These are phyloP conservation scores for Panorpa germanica DNA, from an alignment of 2,888 invertebrate species.

Conservation along the genomic window DNA sequence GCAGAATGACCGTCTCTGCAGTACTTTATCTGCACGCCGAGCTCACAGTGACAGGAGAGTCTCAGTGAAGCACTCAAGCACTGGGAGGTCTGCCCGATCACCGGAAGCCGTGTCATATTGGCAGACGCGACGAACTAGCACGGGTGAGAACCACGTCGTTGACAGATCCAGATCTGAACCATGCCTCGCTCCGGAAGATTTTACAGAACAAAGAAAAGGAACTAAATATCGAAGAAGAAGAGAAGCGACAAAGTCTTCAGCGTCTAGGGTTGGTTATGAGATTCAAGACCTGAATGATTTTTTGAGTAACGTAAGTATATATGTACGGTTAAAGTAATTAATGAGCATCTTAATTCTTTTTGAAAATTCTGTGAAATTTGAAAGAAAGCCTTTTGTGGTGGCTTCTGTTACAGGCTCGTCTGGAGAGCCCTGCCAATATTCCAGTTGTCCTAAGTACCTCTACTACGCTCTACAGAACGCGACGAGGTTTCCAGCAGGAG, in stretches of 20 bases:
- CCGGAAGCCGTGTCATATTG: neutral
- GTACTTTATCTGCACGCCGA: no score
- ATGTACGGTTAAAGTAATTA: neutral
- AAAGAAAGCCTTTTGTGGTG: neutral
- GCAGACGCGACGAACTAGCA: slow-evolving; percentile 26
- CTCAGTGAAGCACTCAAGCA: slow-evolving; percentile 30
- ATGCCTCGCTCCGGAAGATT: slow-evolving; percentile 27
- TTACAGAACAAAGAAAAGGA: slow-evolving; percentile 20
- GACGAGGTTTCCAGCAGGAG: slow-evolving; percentile 48
- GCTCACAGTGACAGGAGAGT: slow-evolving; percentile 27
- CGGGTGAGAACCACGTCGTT: no score
- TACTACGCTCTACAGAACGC: slow-evolving; percentile 53
- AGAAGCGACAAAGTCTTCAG: slow-evolving; percentile 22
- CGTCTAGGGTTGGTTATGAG: slow-evolving; percentile 48
- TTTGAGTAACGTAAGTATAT: slow-evolving; percentile 41
- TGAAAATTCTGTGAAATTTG: slow-evolving; percentile 3
- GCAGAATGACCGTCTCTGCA: no score
- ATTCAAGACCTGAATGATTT: slow-evolving; percentile 64
- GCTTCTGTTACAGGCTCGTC: slow-evolving; percentile 38
- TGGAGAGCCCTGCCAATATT: slow-evolving; percentile 67
- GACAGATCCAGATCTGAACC: no score
- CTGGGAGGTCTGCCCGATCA: slow-evolving; percentile 17
- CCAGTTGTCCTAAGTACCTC: slow-evolving; percentile 65
- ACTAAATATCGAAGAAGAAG: slow-evolving; percentile 28
- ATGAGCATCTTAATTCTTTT: slow-evolving; percentile 3